Evolutionary conservation across 2,797 vertebrate genomes (phyloP), one percentile per base, ranked within the genome.

Genomic region (Pteropus rufus): DNA sequence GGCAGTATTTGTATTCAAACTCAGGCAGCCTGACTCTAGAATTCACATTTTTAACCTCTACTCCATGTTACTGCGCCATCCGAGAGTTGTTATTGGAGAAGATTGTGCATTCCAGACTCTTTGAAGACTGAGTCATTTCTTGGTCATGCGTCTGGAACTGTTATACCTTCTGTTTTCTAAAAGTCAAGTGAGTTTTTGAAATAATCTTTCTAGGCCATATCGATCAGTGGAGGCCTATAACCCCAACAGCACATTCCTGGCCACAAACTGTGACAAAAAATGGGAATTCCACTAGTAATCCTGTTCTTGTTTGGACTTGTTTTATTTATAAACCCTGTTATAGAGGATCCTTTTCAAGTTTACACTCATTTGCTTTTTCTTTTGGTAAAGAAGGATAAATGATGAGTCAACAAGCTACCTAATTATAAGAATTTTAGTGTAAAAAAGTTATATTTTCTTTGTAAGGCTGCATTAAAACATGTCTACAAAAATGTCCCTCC

Each of bases 371-470:
- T 70, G 23, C 54, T 81, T 80, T 93, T 76, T 36, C 58, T 89
- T 86, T 89, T 46, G 24, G 34, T 70, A 88, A 93, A 73, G 41
- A 49, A 19, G n/a, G 44, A 88, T 70, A 83, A 91, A 64, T 49
- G 72, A 64, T 80, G 41, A 81, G 18, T 82, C 31, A 73, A 46
- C 26, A 87, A 64, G 49, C 54, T 64, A n/a, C 54, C 46, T 80
- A 52, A 85, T 70, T 95, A 85, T 89, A 93, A 95, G 41, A 94
- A 95, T 56, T 26, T 81, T 10, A 92, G 10, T 85, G 56, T 64
- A 60, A 54, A 69, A 69, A 24, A 60, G 39, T 87, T 56, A 5
- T 11, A 44, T 60, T 81, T 91, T 88, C 46, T 81, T 82, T 86
- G n/a, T 89, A 89, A 83, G 23, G 3, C n/a, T 89, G 44, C 58